Evolutionary conservation across 2,888 invertebrate genomes (phyloP).

Genomic region (Anticlea derivata): DNA sequence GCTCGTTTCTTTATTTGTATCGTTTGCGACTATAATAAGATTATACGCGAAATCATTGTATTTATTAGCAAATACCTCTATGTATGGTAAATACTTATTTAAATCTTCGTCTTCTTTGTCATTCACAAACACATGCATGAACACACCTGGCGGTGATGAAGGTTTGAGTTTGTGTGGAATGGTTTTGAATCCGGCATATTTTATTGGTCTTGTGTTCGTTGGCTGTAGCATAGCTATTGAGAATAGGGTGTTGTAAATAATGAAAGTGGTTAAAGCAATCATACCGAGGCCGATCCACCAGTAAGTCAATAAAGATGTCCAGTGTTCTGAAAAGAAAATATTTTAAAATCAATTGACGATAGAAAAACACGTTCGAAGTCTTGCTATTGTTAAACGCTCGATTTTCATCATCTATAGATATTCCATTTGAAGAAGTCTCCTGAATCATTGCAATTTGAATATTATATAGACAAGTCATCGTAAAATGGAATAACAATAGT

Average conservation of each 20-base stretch:
- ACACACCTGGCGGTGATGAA: conserved; percentile 47
- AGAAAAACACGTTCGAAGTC: too few species aligned
- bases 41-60: conserved; percentile 59
- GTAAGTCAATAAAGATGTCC: conserved; percentile 62
- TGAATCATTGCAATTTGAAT: too few species aligned
- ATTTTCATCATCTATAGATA: too few species aligned
- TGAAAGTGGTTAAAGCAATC: conserved; percentile 61
- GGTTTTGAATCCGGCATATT: conserved; percentile 23
- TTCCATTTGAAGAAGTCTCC: too few species aligned
- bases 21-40: conserved; percentile 61
- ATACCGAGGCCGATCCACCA: conserved; percentile 73
- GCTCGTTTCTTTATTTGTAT: conserved; percentile 45
- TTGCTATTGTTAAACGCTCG: too few species aligned
- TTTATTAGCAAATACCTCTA: conserved; percentile 56
- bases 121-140: conserved; percentile 63
- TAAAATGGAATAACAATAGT: too few species aligned
- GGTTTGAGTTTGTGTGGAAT: conserved; percentile 1
- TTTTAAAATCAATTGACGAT: too few species aligned
- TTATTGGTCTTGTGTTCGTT: conserved; percentile 38
- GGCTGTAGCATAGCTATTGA: conserved; percentile 56
- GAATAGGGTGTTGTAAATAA: conserved; percentile 65
- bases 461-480: too few species aligned
- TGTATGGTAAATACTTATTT: conserved; percentile 57
- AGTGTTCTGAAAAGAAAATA: conserved; percentile 61
- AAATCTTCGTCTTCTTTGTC: conserved; percentile 50